phyloP scores from a whole-genome alignment of 2,113 vertebrate genomes.

The Synchiropus splendidus region DNA sequence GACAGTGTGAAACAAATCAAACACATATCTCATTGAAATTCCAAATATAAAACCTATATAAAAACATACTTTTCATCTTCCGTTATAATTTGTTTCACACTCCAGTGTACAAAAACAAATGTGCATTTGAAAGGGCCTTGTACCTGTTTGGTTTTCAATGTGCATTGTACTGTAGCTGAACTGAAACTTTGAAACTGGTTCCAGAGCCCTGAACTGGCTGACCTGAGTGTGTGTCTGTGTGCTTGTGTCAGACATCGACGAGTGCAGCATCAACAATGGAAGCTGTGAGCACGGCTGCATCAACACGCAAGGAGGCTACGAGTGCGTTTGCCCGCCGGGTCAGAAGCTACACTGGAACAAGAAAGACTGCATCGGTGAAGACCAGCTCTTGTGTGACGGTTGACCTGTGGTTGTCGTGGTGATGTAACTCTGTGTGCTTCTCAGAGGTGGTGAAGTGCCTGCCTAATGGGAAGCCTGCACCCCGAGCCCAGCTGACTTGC shows the following conservation, averaged over 20 bases:
- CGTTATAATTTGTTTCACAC: too few relatives aligned
- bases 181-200: too few relatives aligned
- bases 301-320: slow-evolving; percentile 85
- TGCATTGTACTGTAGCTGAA: too few relatives aligned
- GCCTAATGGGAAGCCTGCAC: slow-evolving; percentile 58
- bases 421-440: slow-evolving; percentile 9
- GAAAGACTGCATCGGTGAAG: slow-evolving; percentile 87
- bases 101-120: too few relatives aligned
- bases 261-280: slow-evolving; percentile 90
- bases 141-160: too few relatives aligned
- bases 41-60: too few relatives aligned
- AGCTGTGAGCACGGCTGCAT: slow-evolving; percentile 88
- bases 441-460: slow-evolving; percentile 76
- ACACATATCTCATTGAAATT: too few relatives aligned
- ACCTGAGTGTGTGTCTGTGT: neutral
- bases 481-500: slow-evolving; percentile 82
- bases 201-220: neutral
- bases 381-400: slow-evolving; percentile 37
- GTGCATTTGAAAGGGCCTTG: too few relatives aligned
- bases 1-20: too few relatives aligned
- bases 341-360: slow-evolving; percentile 93
- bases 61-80: too few relatives aligned
- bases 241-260: slow-evolving; percentile 74
- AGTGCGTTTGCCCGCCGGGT: slow-evolving; percentile 85
- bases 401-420: slow-evolving; percentile 35